phyloP scores from a whole-genome alignment of 1,140 invertebrate species.

The Macrobrachium rosenbergii region DNA sequence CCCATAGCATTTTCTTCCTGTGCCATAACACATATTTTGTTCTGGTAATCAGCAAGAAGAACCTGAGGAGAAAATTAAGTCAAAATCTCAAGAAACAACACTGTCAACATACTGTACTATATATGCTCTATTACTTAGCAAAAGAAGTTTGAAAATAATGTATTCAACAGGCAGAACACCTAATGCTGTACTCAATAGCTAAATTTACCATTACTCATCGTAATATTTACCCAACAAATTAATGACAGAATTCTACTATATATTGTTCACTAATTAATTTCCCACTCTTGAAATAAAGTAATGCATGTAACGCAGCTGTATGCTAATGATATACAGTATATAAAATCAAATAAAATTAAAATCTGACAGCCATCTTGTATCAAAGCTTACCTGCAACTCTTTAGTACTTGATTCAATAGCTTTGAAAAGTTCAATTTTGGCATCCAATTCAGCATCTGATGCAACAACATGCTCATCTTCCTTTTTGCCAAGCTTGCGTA shows the following conservation, averaged over 20 bases:
- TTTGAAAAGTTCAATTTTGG: constrained; percentile 96
- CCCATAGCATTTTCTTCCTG: constrained; percentile 97
- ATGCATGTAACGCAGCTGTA: too few species aligned
- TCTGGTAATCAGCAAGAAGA: constrained; percentile 62
- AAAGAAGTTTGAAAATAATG: too few species aligned
- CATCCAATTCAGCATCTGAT: constrained; percentile 96
- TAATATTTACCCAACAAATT: too few species aligned
- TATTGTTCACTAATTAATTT: too few species aligned
- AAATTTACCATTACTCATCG: too few species aligned
- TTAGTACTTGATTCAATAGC: constrained; percentile 94
- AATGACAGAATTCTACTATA: too few species aligned
- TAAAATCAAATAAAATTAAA: neutral
- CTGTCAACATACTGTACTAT: neutral
- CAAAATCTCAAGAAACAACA: neutral
- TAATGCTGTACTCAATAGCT: too few species aligned
- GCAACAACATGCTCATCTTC: constrained; percentile 86
- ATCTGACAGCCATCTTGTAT: too few species aligned
- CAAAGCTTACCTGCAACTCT: constrained; percentile 81
- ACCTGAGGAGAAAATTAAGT: constrained; percentile 37
- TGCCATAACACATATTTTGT: constrained; percentile 78
- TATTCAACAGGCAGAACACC: too few species aligned
- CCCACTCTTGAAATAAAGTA: too few species aligned
- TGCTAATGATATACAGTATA: constrained; percentile 3
- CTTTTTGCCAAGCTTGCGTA: constrained; percentile 95
- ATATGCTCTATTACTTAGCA: neutral